These are phyloP conservation scores for Smittia aterrima DNA, from an alignment of 2,888 invertebrate genomes.

Conservation along the genomic window DNA sequence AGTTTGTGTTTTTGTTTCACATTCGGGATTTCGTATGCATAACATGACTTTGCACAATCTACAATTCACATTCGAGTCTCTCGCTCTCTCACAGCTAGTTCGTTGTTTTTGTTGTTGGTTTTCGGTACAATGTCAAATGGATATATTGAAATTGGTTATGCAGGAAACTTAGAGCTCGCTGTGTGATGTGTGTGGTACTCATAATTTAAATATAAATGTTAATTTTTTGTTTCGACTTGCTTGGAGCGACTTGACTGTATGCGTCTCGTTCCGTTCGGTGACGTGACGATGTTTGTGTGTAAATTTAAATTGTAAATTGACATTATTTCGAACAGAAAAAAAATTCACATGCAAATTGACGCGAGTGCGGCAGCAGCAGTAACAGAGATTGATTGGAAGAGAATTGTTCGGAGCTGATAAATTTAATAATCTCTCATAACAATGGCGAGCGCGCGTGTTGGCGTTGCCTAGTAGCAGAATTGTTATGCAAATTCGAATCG, in stretches of 20 bases:
- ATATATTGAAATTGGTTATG: slow-evolving; percentile 13
- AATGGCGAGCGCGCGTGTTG: slow-evolving; percentile 7
- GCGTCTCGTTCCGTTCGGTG: background rate
- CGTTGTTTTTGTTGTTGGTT: background rate
- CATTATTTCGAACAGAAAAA: slow-evolving; percentile 10
- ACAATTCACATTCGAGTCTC: slow-evolving; percentile 16
- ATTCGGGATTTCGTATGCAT: slow-evolving; percentile 5
- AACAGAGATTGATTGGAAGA: slow-evolving; percentile 28
- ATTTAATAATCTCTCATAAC: slow-evolving; percentile 12
- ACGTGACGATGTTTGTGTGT: slow-evolving; percentile 12
- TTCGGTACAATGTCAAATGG: slow-evolving; percentile 30
- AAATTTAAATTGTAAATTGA: slow-evolving; percentile 28
- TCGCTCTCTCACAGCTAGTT: no score
- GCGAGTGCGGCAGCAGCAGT: background rate
- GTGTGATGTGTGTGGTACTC: slow-evolving; percentile 25
- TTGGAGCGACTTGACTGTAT: background rate
- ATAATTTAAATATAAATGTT: slow-evolving; percentile 38
- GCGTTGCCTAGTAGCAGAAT: slow-evolving; percentile 3
- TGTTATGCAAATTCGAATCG: slow-evolving; percentile 5
- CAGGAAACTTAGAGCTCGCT: slow-evolving; percentile 26
- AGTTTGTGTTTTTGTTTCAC: background rate
- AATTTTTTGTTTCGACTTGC: slow-evolving; percentile 3
- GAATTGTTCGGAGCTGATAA: slow-evolving; percentile 9
- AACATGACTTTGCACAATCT: slow-evolving; percentile 29
- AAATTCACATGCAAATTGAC: slow-evolving; percentile 31